These are phyloP conservation scores for Eupithecia inturbata DNA, from an alignment of 2,888 invertebrate species.

Conservation along the genomic window DNA sequence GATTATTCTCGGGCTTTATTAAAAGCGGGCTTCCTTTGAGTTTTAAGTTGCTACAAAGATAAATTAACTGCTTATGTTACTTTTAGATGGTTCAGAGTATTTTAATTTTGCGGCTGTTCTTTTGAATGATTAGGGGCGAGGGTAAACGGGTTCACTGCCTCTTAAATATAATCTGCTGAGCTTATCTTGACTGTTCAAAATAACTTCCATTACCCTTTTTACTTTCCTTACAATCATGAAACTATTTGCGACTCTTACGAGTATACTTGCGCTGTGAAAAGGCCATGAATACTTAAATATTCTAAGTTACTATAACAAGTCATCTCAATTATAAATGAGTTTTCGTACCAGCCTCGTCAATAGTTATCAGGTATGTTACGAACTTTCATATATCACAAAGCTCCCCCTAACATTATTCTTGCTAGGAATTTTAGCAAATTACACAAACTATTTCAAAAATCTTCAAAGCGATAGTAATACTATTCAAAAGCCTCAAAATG, in stretches of 20 bases:
- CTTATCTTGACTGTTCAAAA: background rate
- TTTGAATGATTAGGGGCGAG: conserved; percentile 15
- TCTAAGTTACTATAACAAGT: background rate
- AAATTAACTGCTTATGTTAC: conserved; percentile 38
- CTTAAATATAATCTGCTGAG: conserved; percentile 9
- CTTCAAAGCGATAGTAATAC: conserved; percentile 19
- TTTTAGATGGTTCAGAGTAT: conserved; percentile 26
- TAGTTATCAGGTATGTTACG: background rate
- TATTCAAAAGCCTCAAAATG: conserved; percentile 49
- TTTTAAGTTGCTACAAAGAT: conserved; percentile 34
- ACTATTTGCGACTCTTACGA: background rate
- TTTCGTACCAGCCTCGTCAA: background rate
- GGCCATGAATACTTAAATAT: background rate
- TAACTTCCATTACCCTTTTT: background rate
- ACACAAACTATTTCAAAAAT: background rate
- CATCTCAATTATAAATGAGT: background rate
- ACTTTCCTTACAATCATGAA: background rate
- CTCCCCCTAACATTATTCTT: background rate
- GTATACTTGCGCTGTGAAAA: background rate
- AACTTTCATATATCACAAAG: background rate
- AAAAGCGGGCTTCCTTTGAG: conserved; percentile 40
- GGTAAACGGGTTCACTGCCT: conserved; percentile 12
- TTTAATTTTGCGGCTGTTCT: conserved; percentile 25
- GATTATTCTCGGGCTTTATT: conserved; percentile 40
- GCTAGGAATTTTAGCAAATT: background rate